phyloP scores from a whole-genome alignment of 2,113 vertebrate genomes.

The Potamarius usumacintae region DNA sequence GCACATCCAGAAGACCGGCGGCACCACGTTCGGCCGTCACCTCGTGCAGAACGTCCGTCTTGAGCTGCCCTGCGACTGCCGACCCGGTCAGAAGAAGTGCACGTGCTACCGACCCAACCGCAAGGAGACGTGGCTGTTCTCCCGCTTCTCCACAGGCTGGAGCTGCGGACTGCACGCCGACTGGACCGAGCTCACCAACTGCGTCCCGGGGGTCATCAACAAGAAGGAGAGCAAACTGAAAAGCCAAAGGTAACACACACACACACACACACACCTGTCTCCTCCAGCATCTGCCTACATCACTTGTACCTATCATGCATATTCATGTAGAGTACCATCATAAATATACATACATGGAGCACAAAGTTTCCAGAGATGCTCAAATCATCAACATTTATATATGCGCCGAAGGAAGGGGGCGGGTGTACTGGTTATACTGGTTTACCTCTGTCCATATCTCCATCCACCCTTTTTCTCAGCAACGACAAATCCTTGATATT shows the following conservation, averaged over 20 bases:
- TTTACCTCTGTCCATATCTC: too few relatives aligned
- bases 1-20: conserved; percentile 98
- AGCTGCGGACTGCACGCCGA: conserved; percentile 98
- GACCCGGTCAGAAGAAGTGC: conserved; percentile 98
- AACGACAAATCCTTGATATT: too few relatives aligned
- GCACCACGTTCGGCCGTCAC: conserved; percentile 97
- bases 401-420: too few relatives aligned
- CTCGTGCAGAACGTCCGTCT: conserved; percentile 95
- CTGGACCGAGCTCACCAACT: conserved; percentile 99
- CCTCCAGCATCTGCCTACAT: not conserved
- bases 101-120: conserved; percentile 98
- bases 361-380: too few relatives aligned
- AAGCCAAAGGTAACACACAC: conserved; percentile 76
- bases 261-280: not conserved
- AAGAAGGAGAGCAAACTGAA: conserved; percentile 87
- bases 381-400: too few relatives aligned
- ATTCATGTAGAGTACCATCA: too few relatives aligned
- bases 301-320: too few relatives aligned
- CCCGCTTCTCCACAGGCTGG: conserved; percentile 98
- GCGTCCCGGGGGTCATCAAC: conserved; percentile 93
- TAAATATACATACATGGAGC: too few relatives aligned
- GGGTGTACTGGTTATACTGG: too few relatives aligned
- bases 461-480: too few relatives aligned
- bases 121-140: conserved; percentile 97
- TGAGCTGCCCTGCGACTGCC: conserved; percentile 96